Percentiles rank a stretch among this genome's conserved stretches.
Evolutionary conservation across 2,113 vertebrate species (phyloP).

Genomic region (Scopus umbretta): DNA sequence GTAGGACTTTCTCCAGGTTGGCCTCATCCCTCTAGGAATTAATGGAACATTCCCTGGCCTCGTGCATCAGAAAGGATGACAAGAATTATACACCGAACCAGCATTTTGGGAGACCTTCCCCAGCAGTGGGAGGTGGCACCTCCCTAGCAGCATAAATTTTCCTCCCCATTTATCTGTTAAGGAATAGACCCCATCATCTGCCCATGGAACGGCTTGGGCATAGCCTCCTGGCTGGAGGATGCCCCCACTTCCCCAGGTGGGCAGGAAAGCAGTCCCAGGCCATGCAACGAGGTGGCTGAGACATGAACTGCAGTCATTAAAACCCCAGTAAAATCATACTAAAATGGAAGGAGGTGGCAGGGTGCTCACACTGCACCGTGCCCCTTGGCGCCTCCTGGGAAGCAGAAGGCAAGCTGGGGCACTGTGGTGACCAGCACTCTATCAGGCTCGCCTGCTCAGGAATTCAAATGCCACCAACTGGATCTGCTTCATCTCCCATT

Average conservation of each 20-base stretch:
- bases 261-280: background rate
- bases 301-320: conserved; percentile 44
- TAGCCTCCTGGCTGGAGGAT: background rate
- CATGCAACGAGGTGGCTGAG: fast-evolving
- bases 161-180: background rate
- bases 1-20: background rate
- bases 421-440: background rate
- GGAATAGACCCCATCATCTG: background rate
- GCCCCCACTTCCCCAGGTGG: background rate
- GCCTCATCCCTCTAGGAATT: background rate
- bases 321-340: conserved; percentile 49
- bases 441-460: background rate
- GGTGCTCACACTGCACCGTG: background rate
- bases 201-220: fast-evolving
- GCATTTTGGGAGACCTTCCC: background rate
- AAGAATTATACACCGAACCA: background rate
- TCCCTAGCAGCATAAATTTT: background rate
- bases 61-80: background rate
- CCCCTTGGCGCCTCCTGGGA: background rate
- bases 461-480: conserved; percentile 40
- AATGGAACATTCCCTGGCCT: background rate
- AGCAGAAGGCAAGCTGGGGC: background rate
- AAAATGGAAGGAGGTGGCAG: background rate
- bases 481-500: background rate
- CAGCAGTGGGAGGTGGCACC: background rate